A percentile compares a stretch with the other conserved stretches of the same genome.
phyloP scores from a whole-genome alignment of 2,888 invertebrate genomes.

The Neocrepidodera transversa region DNA sequence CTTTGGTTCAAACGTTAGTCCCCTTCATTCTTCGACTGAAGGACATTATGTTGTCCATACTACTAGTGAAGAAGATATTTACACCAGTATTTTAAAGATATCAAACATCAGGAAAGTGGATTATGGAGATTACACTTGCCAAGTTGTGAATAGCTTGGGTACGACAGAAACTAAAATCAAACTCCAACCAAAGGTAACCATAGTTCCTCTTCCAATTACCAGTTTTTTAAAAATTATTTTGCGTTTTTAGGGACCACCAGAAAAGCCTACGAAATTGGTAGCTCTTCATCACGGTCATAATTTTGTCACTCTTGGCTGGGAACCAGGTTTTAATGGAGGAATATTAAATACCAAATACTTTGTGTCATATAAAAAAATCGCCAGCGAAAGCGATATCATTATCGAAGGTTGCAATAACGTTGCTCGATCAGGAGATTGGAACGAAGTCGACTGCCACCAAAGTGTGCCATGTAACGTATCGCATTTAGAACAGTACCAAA shows the following conservation, averaged over 20 bases:
- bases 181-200: conserved; percentile 73
- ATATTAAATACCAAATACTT: conserved; percentile 86
- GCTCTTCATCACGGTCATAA: conserved; percentile 79
- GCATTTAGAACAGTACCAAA: conserved; percentile 84
- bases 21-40: conserved; percentile 79
- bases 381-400: conserved; percentile 67
- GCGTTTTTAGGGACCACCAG: conserved; percentile 72
- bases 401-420: conserved; percentile 69
- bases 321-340: conserved; percentile 91
- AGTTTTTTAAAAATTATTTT: not conserved
- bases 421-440: conserved; percentile 72
- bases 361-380: conserved; percentile 78
- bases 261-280: conserved; percentile 76
- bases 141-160: conserved; percentile 84
- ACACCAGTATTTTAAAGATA: conserved; percentile 78
- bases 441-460: conserved; percentile 84
- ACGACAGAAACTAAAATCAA: conserved; percentile 77
- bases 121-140: conserved; percentile 91
- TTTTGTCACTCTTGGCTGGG: conserved; percentile 83
- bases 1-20: conserved; percentile 76
- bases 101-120: conserved; percentile 80
- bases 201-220: not conserved
- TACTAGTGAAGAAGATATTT: conserved; percentile 82
- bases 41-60: conserved; percentile 87
- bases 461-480: conserved; percentile 89